A percentile compares a stretch with the other conserved stretches of the same genome.
Evolutionary conservation across 92 coral and sea anemone species (phyloP).

Genomic region (Muricea muricata): DNA sequence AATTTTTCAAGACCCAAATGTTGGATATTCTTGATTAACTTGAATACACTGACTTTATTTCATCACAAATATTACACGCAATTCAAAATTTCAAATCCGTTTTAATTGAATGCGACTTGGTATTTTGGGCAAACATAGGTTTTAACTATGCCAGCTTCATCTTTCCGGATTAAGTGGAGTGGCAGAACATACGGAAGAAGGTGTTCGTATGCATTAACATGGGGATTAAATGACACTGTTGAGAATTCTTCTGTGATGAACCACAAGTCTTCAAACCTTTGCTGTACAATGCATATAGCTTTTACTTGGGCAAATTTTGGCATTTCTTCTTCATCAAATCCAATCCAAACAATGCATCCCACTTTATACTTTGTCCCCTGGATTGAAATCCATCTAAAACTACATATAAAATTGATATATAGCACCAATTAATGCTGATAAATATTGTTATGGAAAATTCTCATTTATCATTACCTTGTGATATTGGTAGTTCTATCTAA

Average conservation of each 20-base stretch:
- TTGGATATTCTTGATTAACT: too few species aligned
- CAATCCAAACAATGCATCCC: background rate
- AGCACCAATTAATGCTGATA: background rate
- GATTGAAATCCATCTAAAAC: background rate
- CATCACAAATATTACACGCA: too few species aligned
- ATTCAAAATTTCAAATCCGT: background rate
- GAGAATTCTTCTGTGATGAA: background rate
- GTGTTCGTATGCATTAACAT: background rate
- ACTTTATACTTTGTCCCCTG: background rate
- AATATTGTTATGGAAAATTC: background rate
- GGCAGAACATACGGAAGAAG: background rate
- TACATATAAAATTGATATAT: background rate
- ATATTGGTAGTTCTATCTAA: background rate
- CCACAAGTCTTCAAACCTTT: background rate
- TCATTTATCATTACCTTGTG: background rate
- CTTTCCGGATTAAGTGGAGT: background rate
- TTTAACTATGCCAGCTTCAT: background rate
- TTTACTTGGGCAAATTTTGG: background rate
- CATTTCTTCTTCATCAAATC: slow-evolving; percentile 2
- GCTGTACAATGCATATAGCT: background rate
- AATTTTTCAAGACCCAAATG: background rate
- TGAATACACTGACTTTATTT: too few species aligned
- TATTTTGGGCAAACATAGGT: slow-evolving; percentile 2
- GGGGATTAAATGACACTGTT: background rate
- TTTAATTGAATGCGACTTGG: background rate